Evolutionary conservation across 2,113 vertebrate genomes (phyloP).

Genomic region (Dryoscopus gambensis): DNA sequence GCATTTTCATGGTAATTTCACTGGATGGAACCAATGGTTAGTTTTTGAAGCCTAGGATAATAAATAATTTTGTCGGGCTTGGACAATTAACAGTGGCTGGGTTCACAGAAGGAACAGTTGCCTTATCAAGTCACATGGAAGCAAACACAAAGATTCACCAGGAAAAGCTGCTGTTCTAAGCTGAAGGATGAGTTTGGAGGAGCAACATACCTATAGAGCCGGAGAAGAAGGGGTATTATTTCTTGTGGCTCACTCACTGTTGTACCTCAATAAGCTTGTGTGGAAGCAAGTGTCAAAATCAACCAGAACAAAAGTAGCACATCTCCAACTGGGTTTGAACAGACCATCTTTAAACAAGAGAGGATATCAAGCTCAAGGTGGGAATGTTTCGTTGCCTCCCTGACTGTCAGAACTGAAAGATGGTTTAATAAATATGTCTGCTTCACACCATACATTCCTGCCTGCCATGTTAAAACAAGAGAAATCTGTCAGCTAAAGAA

Average conservation of each 20-base stretch:
- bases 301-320: not conserved
- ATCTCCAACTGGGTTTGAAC: not conserved
- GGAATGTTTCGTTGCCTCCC: not conserved
- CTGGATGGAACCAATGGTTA: not conserved
- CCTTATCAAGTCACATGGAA: not conserved
- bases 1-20: not conserved
- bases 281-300: not conserved
- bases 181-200: not conserved
- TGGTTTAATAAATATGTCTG: not conserved
- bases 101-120: not conserved
- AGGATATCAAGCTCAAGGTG: not conserved
- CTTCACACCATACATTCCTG: not conserved
- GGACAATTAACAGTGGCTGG: not conserved
- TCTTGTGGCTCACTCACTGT: not conserved
- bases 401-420: not conserved
- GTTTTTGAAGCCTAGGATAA: not conserved
- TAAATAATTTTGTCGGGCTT: not conserved
- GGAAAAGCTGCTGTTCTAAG: not conserved
- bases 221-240: not conserved
- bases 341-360: not conserved
- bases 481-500: not conserved
- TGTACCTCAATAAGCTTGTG: not conserved
- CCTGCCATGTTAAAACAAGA: not conserved
- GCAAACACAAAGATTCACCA: not conserved
- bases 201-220: not conserved